Conservation (phyloP, 2,113 vertebrate genomes). For the Mastomys coucha region DNA sequence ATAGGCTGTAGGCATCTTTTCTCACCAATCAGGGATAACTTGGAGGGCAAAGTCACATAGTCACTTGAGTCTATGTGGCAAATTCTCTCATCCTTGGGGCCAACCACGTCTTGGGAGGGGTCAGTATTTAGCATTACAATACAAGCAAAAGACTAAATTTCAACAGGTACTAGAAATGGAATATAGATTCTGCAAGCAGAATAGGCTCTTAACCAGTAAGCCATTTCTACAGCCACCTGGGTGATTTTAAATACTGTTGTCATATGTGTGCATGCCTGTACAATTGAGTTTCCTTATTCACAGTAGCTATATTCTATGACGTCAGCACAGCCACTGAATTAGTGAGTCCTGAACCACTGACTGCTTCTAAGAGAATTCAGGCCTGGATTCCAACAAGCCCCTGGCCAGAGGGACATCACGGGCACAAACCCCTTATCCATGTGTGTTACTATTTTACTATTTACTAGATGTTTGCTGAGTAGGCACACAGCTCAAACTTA, state of each 20-base stretch:
- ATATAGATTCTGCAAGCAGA: neutral
- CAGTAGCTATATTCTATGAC: neutral
- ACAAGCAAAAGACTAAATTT: no score
- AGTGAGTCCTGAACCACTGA: neutral
- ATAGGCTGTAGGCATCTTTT: no score
- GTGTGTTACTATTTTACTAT: neutral
- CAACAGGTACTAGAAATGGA: neutral
- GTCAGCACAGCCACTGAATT: neutral
- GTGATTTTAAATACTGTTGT: neutral
- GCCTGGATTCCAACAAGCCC: neutral
- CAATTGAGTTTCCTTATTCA: neutral
- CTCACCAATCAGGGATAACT: no score
- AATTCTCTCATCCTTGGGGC: no score
- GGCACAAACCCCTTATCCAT: neutral
- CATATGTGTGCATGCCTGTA: neutral
- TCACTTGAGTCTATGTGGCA: no score
- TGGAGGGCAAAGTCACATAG: no score
- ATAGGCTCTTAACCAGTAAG: neutral
- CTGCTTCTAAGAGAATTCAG: neutral
- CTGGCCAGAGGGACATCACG: no score
- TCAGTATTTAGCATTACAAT: no score
- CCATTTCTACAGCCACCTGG: neutral
- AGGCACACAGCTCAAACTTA: neutral
- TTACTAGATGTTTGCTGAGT: neutral
- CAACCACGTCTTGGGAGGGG: no score